Evolutionary conservation across 2,888 invertebrate species (phyloP).

Genomic region (Ochropleura plecta): DNA sequence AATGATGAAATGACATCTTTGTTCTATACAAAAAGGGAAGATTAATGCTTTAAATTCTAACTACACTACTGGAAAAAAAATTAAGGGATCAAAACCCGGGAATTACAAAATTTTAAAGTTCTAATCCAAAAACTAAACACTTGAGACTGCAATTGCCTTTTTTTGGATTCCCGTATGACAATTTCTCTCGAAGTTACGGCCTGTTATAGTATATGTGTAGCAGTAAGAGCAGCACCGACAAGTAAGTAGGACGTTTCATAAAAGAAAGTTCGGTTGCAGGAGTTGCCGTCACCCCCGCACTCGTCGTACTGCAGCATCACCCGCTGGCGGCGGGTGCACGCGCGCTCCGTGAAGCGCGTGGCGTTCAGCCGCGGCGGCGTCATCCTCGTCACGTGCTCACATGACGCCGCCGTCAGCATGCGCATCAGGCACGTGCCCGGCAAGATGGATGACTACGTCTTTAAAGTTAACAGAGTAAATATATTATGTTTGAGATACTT

Average conservation of each 20-base stretch:
- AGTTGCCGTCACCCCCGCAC: constrained; percentile 86
- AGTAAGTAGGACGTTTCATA: neutral
- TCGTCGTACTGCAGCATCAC: constrained; percentile 85
- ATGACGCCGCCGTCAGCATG: constrained; percentile 88
- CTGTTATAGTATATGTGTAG: too few species aligned
- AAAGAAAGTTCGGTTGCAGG: constrained; percentile 75
- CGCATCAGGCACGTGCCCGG: constrained; percentile 87
- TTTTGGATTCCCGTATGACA: too few species aligned
- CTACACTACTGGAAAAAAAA: too few species aligned
- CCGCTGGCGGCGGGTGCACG: constrained; percentile 85
- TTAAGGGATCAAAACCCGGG: too few species aligned
- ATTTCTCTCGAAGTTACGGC: too few species aligned
- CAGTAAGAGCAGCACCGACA: neutral
- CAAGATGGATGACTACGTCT: constrained; percentile 88
- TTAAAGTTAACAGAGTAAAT: constrained; percentile 87
- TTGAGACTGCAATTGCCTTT: too few species aligned
- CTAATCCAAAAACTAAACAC: too few species aligned
- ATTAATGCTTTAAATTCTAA: neutral
- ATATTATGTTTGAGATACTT: neutral
- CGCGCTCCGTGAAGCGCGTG: constrained; percentile 86
- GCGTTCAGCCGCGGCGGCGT: constrained; percentile 84
- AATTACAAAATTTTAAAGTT: too few species aligned
- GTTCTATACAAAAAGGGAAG: neutral
- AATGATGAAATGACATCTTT: neutral
- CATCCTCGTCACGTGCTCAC: constrained; percentile 90